Evolutionary conservation across 2,888 invertebrate species (phyloP), one percentile per base, ranked within the genome.

Genomic region (Hydropsyche betteni): DNA sequence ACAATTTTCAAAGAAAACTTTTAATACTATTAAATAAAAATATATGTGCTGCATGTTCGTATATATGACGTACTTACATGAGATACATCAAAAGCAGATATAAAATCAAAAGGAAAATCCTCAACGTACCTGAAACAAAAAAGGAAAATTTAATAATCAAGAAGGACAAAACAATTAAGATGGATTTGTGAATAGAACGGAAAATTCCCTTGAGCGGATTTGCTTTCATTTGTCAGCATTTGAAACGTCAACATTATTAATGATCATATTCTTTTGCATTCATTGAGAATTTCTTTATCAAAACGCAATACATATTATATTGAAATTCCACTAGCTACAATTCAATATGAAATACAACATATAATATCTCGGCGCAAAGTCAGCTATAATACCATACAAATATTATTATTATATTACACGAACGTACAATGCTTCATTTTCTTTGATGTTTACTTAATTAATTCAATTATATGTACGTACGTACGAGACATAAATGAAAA

Each of bases 231-330:
- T 58, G 8, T 24, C 58, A 58, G 8, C 16, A 58, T 12, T 6
- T 16, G 58, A 24, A 58, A 58, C 58, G 58, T 24, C 24, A 24
- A 58, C 58, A 24, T 58, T 58, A 58, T 58, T 16, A 58, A 58
- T 58, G 58, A 58, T 24, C 24, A 24, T 58, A 16, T 58, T 58
- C 58, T 58, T 16, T 58, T 24, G 8, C 24, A 5, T 58, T 58
- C 24, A 8, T 8, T 8, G 58, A 0, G 8, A 58, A 58, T 24
- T 24, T 58, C 24, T 58, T 58, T 24, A 58, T 58, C 8, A 58
- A 58, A 58, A 16, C 16, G 8, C 5, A 24, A 14, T 10, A n/a
- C n/a, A n/a, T n/a, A 44, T 8, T 8, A 44, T 24, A 24, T 24
- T 24, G 24, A 24, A 24, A 24, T 24, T 24, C 24, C 24, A 24